Base-by-base conservation (phyloP, 2,113 vertebrate genomes). In the Danionella cerebrum region DNA sequence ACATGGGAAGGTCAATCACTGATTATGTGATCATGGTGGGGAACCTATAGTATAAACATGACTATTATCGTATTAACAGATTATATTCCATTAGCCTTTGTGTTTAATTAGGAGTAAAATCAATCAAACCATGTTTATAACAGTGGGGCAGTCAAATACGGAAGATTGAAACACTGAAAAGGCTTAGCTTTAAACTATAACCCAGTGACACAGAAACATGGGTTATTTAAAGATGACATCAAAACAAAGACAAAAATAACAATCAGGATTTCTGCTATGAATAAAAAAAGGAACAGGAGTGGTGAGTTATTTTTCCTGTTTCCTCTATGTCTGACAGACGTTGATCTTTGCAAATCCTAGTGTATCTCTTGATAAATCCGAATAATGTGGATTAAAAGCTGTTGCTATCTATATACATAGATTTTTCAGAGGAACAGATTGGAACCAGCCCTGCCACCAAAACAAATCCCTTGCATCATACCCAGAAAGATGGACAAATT, bases 331-430 rank as follows among this genome's bases (percentile, higher is more conserved):
- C 67, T 75, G 83, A 78, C 78, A 83, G 77, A 84, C 53, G 79
- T 71, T 87, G 83, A 88, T 85, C 86, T 88, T 77, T 68, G 57
- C 48, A 84, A 88, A 88, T 87, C 85, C 85, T 72, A 58, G 75
- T 82, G 82, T 84, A 87, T 87, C 83, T 84, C 84, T 79, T 83
- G 75, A 82, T 84, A 83, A 81, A 83, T 87, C 81, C 75, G 35
- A 78, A 78, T 86, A 84, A 86, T 85, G 81, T 85, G 84, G 83
- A 87, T 87, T 89, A 85, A 79, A 79, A 85, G 82, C 80, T 82
- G 82, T 83, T 83, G 82, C 85, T 82, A 82, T n/a, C n/a, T n/a
- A n/a, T 77, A 78, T 79, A 82, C 75, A 78, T 76, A 79, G 72
- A 71, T 81, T 71, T 81, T 75, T 79, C 69, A 64, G 27, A 70